Base-by-base conservation (phyloP, 1,140 invertebrate genomes). In the Goniozus legneri region DNA sequence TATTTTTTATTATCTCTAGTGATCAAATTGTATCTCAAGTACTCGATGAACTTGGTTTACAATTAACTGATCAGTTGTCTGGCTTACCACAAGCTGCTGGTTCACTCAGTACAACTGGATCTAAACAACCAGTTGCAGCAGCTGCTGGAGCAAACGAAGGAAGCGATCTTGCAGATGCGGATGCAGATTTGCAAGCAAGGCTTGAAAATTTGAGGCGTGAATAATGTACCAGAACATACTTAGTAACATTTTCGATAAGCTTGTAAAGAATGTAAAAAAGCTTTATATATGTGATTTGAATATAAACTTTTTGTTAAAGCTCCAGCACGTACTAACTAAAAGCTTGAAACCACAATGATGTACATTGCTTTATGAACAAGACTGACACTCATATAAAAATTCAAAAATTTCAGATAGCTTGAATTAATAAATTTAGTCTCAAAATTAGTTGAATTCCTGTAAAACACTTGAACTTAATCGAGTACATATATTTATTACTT, bases 1-100 rank as follows among this genome's bases (percentile, higher is more conserved):
- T 8, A 44, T 36, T 44, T 38, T 15, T 32, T 14, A 1, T 44
- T 33, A 27, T 53, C 55, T 45, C 40, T 62, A 89, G 89, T 62
- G 90, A 94, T 75, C 87, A 88, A n/a, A 83, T 93, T 58, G 91
- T 95, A 6, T 82, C 86, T 6, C 92, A 98, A 82, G 94, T 98
- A 18, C 76, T 99, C 47, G 97, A 99, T 73, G 97, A 99, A 78
- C 75, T 99, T 47, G 97, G 97, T 39, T 80, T 99, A 37, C 93
- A 98, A 76, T 78, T 99, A 54, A 89, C 83, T 32, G 92, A 95
- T 71, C 85, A 92, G 67, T 75, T 98, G 24, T 88, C 89, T 8
- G 89, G 89, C 13, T 73, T 97, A 40, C 92, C 94, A n/a, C 82
- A 87, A 65, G 69, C 76, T 41, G 69, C 76, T 39, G 61, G 75